phyloP scores from a whole-genome alignment of 2,113 vertebrate species.

The Marmota flaviventris region DNA sequence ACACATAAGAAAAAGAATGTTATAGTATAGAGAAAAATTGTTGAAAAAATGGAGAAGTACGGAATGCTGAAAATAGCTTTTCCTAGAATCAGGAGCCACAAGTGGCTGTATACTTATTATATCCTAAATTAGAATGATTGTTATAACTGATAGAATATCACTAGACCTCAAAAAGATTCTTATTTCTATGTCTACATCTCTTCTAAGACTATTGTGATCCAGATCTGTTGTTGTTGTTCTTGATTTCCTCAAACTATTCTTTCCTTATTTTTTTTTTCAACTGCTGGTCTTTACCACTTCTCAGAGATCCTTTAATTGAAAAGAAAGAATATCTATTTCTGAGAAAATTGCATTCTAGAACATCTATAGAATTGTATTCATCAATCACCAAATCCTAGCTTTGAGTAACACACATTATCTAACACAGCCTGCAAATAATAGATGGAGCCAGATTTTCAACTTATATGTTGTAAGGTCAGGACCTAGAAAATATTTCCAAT shows the following conservation, averaged over 20 bases:
- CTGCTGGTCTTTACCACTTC: neutral
- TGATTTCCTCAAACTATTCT: neutral
- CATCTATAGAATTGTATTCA: neutral
- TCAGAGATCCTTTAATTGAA: constrained; percentile 7
- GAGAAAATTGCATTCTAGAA: neutral
- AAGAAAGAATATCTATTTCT: neutral
- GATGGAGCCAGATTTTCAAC: neutral
- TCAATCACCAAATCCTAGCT: neutral
- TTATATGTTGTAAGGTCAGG: neutral
- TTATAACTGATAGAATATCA: neutral
- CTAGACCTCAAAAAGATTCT: neutral
- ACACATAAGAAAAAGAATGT: neutral
- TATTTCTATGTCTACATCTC: neutral
- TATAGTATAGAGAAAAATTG: neutral
- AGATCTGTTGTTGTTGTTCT: neutral
- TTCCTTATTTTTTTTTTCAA: neutral
- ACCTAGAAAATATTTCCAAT: neutral
- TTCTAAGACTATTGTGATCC: neutral
- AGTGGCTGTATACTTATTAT: neutral
- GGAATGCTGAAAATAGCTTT: neutral
- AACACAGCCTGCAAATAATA: neutral
- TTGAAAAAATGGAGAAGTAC: neutral
- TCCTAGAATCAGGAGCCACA: neutral
- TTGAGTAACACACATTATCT: neutral
- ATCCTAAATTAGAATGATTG: neutral